Evolutionary conservation across 2,888 invertebrate species (phyloP).

Genomic region (Dolomedes plantarius): DNA sequence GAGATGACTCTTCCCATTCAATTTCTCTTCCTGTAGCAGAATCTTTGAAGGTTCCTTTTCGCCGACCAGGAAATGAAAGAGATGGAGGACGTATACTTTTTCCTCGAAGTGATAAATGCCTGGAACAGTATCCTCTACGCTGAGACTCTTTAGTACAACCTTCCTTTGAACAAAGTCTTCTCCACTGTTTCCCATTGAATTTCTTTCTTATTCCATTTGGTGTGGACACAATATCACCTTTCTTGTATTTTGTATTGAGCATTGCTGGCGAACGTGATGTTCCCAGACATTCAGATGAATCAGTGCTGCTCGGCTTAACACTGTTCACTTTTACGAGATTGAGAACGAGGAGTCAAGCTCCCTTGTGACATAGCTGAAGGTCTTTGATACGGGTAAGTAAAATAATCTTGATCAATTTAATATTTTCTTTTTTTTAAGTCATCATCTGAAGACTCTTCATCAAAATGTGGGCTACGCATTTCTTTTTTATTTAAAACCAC

Average conservation of each 20-base stretch:
- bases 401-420: conserved; percentile 77
- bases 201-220: conserved; percentile 98
- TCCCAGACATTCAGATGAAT: conserved; percentile 79
- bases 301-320: conserved; percentile 89
- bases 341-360: conserved; percentile 58
- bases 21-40: conserved; percentile 77
- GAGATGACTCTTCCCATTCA: conserved; percentile 91
- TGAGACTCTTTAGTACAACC: conserved; percentile 98
- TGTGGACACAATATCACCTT: conserved; percentile 96
- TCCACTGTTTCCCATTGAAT: conserved; percentile 99
- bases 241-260: conserved; percentile 96
- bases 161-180: conserved; percentile 95
- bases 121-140: conserved; percentile 95
- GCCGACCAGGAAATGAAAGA: conserved; percentile 74
- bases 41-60: conserved; percentile 76
- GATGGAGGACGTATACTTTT: conserved; percentile 78
- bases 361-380: conserved; percentile 59
- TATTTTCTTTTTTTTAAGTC: conserved; percentile 91
- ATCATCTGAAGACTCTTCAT: conserved; percentile 80
- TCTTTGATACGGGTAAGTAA: conserved; percentile 60
- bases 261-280: conserved; percentile 87
- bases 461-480: conserved; percentile 76
- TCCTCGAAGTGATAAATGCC: conserved; percentile 94
- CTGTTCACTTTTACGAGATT: conserved; percentile 63
- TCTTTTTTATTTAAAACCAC: conserved; percentile 49